Conservation (phyloP, 2,113 vertebrate species). For the Malurus elegans region DNA sequence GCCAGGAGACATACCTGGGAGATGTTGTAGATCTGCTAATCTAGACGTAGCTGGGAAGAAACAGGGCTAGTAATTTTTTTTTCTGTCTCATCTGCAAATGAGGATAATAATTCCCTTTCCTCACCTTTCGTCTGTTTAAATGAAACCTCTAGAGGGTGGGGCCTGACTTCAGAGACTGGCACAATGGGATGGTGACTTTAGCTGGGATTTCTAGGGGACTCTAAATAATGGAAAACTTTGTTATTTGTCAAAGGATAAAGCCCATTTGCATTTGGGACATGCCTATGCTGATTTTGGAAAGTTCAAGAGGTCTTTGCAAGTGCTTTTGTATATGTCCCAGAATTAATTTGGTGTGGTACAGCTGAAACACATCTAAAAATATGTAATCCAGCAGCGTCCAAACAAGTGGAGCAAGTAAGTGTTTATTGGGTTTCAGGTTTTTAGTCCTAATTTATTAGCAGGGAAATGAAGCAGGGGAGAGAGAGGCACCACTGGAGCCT, state of each 20-base stretch:
- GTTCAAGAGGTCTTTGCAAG: slow-evolving; percentile 18
- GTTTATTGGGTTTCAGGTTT: neutral
- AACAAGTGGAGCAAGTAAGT: neutral
- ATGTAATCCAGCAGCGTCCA: neutral
- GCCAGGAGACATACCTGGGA: neutral
- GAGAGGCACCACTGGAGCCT: neutral
- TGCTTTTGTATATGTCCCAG: neutral
- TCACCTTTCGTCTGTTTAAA: neutral
- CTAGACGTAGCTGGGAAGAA: neutral
- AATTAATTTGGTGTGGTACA: neutral
- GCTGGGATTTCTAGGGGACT: neutral
- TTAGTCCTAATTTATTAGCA: neutral
- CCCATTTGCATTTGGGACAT: neutral
- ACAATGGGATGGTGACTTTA: neutral
- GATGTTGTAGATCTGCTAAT: neutral
- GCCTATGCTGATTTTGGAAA: neutral
- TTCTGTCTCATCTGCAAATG: slow-evolving; percentile 14
- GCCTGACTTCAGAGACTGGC: neutral
- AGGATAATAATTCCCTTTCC: slow-evolving; percentile 18
- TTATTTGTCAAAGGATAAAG: neutral
- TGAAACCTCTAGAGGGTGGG: neutral
- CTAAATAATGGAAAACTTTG: neutral
- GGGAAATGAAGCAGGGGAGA: neutral
- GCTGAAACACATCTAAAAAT: neutral
- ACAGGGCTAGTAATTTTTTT: neutral